Evolutionary conservation across 2,113 vertebrate species (phyloP).

Genomic region (Catharus bicknelli): DNA sequence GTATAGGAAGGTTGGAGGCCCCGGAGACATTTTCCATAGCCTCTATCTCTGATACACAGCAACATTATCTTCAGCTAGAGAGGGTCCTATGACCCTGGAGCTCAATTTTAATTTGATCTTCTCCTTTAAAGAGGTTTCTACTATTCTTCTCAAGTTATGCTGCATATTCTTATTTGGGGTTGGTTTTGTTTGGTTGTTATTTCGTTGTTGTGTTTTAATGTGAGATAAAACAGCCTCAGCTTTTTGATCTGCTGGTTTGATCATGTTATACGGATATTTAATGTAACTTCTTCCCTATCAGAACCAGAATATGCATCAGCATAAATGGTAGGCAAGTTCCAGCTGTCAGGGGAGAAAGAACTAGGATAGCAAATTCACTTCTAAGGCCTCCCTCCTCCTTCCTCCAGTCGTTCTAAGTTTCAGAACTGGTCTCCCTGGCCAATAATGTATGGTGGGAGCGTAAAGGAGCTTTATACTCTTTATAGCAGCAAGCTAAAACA

Average conservation of each 20-base stretch:
- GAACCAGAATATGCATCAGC: constrained; percentile 13
- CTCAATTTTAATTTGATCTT: constrained; percentile 65
- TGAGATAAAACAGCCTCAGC: constrained; percentile 18
- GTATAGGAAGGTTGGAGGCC: constrained; percentile 58
- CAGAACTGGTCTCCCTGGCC: neutral
- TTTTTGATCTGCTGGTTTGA: constrained; percentile 58
- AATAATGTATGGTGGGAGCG: accelerated
- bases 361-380: neutral
- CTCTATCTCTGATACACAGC: constrained; percentile 51
- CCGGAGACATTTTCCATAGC: constrained; percentile 51
- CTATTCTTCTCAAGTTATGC: constrained; percentile 47
- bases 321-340: constrained; percentile 2
- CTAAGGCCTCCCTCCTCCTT: neutral
- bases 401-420: neutral
- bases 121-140: constrained; percentile 50
- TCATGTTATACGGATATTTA: constrained; percentile 31
- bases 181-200: constrained; percentile 41
- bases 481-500: neutral
- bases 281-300: constrained; percentile 1
- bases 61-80: constrained; percentile 59
- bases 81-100: constrained; percentile 56
- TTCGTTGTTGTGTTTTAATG: constrained; percentile 29
- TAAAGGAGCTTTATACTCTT: neutral
- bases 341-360: constrained; percentile 2
- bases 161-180: constrained; percentile 50